phyloP scores from a whole-genome alignment of 2,888 invertebrate species.

The Rhodophaea formosa region DNA sequence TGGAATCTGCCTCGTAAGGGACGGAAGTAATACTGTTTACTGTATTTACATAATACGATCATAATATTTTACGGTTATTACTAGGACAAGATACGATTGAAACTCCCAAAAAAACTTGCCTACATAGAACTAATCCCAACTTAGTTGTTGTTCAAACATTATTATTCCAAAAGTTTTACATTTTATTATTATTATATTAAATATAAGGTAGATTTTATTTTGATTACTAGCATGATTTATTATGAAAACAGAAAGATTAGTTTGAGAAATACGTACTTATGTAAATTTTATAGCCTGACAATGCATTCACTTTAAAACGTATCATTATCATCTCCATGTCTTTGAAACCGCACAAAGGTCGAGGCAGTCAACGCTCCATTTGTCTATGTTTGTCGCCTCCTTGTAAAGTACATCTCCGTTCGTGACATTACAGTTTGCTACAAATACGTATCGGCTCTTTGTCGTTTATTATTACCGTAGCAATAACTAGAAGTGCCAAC shows the following conservation, averaged over 20 bases:
- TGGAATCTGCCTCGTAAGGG: no score
- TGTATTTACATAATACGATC: no score
- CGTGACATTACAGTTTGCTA: slow-evolving; percentile 2
- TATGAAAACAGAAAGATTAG: no score
- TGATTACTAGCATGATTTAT: not conserved
- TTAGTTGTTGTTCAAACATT: not conserved
- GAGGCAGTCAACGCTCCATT: not conserved
- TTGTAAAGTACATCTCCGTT: not conserved
- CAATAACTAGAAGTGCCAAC: not conserved
- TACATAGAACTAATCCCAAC: no score
- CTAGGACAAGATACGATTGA: no score
- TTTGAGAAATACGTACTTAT: no score
- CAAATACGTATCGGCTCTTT: not conserved
- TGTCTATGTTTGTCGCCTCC: not conserved
- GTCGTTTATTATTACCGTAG: not conserved
- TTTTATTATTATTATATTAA: not conserved
- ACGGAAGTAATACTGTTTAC: no score
- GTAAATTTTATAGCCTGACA: no score
- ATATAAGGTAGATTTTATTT: not conserved
- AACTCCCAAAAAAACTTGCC: no score
- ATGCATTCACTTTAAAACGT: no score
- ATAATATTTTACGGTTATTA: no score
- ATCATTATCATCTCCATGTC: not conserved
- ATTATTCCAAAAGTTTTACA: not conserved
- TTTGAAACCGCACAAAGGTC: not conserved